phyloP scores from a whole-genome alignment of 2,797 vertebrate species.

The Xyrichtys novacula region DNA sequence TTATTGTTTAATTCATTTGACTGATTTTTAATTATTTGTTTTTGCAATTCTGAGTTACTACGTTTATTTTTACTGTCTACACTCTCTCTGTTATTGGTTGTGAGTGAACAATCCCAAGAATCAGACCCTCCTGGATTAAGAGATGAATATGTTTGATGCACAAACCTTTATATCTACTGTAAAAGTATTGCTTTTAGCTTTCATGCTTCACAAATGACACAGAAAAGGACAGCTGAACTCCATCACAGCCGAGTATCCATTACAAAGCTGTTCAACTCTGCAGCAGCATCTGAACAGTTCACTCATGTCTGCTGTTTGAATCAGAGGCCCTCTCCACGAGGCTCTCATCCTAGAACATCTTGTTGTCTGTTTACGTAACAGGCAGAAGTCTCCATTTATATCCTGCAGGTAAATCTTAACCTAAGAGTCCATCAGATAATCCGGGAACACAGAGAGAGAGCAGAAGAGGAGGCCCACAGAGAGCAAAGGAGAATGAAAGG shows the following conservation, averaged over 20 bases:
- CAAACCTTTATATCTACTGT: neutral
- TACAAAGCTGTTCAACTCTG: neutral
- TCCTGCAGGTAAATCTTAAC: conserved; percentile 76
- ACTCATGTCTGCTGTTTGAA: conserved; percentile 25
- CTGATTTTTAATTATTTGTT: too few species aligned
- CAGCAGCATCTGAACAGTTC: conserved; percentile 8
- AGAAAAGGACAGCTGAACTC: neutral
- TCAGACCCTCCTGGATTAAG: too few species aligned
- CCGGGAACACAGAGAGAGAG: conserved; percentile 40
- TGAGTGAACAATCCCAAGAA: too few species aligned
- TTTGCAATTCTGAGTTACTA: too few species aligned
- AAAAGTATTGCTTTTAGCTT: neutral
- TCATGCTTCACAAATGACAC: too few species aligned
- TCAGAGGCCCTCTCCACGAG: conserved; percentile 25
- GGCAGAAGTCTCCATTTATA: conserved; percentile 74
- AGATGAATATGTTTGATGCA: too few species aligned
- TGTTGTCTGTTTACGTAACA: conserved; percentile 67
- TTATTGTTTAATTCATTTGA: too few species aligned
- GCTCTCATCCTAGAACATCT: conserved; percentile 70
- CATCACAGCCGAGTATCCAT: neutral
- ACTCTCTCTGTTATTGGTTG: too few species aligned
- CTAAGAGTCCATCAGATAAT: conserved; percentile 66
- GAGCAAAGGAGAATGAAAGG: conserved; percentile 24
- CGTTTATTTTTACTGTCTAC: too few species aligned
- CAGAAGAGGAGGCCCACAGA: conserved; percentile 3